Evolutionary conservation across 2,888 invertebrate genomes (phyloP).

Genomic region (Latrodectus elegans): DNA sequence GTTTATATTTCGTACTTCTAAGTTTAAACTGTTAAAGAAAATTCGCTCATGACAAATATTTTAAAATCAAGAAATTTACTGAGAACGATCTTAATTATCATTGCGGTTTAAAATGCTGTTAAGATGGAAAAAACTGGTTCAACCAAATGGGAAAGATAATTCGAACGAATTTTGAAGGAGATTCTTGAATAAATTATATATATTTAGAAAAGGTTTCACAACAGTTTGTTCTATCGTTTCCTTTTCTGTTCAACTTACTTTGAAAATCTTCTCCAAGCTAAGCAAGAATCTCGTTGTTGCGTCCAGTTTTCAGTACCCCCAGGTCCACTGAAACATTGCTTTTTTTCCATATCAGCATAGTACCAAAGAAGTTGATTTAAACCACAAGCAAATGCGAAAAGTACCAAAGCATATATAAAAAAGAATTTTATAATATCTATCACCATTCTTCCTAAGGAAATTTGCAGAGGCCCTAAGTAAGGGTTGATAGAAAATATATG

Average conservation of each 20-base stretch:
- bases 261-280: constrained; percentile 71
- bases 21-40: too few species aligned
- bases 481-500: constrained; percentile 78
- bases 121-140: too few species aligned
- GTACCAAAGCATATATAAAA: constrained; percentile 75
- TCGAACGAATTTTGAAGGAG: too few species aligned
- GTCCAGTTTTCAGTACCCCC: constrained; percentile 56
- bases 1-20: too few species aligned
- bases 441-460: constrained; percentile 78
- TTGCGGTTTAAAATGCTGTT: too few species aligned
- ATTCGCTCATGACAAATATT: too few species aligned
- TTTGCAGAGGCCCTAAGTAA: constrained; percentile 78
- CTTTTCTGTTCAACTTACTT: constrained; percentile 75
- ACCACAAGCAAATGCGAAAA: constrained; percentile 73
- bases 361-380: constrained; percentile 88
- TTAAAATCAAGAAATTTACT: too few species aligned
- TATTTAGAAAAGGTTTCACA: too few species aligned
- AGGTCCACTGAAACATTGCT: constrained; percentile 83
- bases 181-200: too few species aligned
- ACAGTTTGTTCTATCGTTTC: too few species aligned
- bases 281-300: constrained; percentile 68
- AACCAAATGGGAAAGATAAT: too few species aligned
- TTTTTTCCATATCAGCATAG: constrained; percentile 90
- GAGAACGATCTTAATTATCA: too few species aligned
- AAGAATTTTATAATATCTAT: constrained; percentile 78